phyloP scores from a whole-genome alignment of 2,888 invertebrate species.

The Eilema sororculum region DNA sequence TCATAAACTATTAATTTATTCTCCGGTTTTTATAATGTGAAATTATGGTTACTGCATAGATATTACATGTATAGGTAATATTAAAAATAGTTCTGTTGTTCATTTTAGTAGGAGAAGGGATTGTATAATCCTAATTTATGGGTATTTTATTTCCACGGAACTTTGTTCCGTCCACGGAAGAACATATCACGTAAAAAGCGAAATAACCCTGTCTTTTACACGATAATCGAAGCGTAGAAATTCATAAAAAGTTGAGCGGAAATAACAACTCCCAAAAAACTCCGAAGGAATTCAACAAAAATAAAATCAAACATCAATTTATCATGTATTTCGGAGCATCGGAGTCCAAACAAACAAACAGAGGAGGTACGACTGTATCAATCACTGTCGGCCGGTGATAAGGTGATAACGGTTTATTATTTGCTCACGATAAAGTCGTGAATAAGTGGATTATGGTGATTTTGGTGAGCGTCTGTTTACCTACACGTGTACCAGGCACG shows the following conservation, averaged over 20 bases:
- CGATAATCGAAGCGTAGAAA: background rate
- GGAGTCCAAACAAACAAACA: conserved; percentile 37
- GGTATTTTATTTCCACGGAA: background rate
- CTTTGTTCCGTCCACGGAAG: too few species aligned
- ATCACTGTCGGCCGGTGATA: conserved; percentile 66
- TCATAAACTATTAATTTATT: too few species aligned
- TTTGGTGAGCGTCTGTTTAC: conserved; percentile 66
- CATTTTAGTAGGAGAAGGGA: background rate
- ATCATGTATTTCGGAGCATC: conserved; percentile 39
- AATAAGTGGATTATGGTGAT: conserved; percentile 78
- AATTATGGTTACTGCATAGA: too few species aligned
- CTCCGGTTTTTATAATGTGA: too few species aligned
- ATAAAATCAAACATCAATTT: conserved; percentile 38
- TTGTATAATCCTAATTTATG: background rate
- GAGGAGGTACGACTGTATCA: conserved; percentile 54
- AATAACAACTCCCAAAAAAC: conserved; percentile 19
- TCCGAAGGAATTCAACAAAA: conserved; percentile 15
- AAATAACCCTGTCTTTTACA: conserved; percentile 1
- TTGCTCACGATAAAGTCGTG: conserved; percentile 69
- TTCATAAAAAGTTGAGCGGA: conserved; percentile 19
- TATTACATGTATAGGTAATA: too few species aligned
- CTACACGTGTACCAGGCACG: conserved; percentile 71
- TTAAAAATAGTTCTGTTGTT: too few species aligned
- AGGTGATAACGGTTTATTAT: conserved; percentile 42
- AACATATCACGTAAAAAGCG: background rate